A percentile compares a stretch with the other conserved stretches of the same genome.
Evolutionary conservation across 1,140 invertebrate genomes (phyloP).

Genomic region (Medauroidea extradentata): DNA sequence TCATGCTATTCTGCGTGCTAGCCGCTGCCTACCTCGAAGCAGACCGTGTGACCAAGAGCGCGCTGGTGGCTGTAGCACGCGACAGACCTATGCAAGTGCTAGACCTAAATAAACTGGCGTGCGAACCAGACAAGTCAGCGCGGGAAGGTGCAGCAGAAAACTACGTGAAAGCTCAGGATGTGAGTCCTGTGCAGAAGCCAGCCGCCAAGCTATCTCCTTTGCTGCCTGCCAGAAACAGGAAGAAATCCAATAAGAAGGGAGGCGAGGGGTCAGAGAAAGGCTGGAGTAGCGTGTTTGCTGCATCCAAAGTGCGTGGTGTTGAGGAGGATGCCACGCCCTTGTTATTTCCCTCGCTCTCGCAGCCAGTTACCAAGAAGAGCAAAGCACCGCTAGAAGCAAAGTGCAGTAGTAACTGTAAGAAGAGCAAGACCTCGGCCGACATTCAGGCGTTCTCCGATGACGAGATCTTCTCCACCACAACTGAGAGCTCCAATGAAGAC

Average conservation of each 20-base stretch:
- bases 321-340: background rate
- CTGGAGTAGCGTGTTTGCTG: constrained; percentile 9
- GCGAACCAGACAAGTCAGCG: too few species aligned
- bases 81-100: constrained; percentile 34
- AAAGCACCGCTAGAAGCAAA: background rate
- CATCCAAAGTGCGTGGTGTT: constrained; percentile 2
- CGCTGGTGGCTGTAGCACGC: constrained; percentile 45
- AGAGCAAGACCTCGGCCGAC: constrained; percentile 21
- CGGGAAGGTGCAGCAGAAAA: too few species aligned
- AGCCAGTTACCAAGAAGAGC: too few species aligned
- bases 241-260: constrained; percentile 15
- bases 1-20: constrained; percentile 61
- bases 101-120: background rate
- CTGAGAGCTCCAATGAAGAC: constrained; percentile 61
- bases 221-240: constrained; percentile 12
- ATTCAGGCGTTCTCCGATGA: constrained; percentile 50
- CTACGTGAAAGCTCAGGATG: too few species aligned
- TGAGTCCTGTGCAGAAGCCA: too few species aligned
- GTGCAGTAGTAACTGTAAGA: constrained; percentile 10
- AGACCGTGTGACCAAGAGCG: constrained; percentile 60
- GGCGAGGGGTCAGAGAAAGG: constrained; percentile 11
- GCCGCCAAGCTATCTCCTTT: too few species aligned
- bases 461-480: constrained; percentile 68
- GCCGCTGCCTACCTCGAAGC: constrained; percentile 70
- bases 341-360: too few species aligned